These are phyloP conservation scores for Poeciliopsis retropinna DNA, from an alignment of 2,113 vertebrate genomes.

Conservation along the genomic window DNA sequence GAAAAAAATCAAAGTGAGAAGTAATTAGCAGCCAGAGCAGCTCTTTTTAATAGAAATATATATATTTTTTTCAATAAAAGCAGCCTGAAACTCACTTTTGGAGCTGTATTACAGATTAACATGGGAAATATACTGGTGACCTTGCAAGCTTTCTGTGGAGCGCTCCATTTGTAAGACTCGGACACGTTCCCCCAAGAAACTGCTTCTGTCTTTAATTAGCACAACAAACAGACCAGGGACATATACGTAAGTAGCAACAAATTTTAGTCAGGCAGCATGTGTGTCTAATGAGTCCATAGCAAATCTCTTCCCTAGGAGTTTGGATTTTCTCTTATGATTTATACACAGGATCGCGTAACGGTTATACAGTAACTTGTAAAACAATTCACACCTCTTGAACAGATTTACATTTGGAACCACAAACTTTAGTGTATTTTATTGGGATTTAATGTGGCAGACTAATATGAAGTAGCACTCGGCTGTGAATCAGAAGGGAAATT, in stretches of 20 bases:
- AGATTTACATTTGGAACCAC: not conserved
- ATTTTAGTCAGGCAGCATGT: constrained; percentile 34
- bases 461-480: not conserved
- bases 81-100: constrained; percentile 35
- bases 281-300: constrained; percentile 26
- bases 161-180: constrained; percentile 34
- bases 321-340: constrained; percentile 36
- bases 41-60: constrained; percentile 44
- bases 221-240: constrained; percentile 42
- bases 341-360: constrained; percentile 25
- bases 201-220: constrained; percentile 38
- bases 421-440: not conserved
- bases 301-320: constrained; percentile 50
- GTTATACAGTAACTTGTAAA: not conserved
- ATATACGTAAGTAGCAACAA: constrained; percentile 41
- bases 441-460: not conserved
- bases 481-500: not conserved
- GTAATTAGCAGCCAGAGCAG: constrained; percentile 58
- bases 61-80: constrained; percentile 40
- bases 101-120: constrained; percentile 33
- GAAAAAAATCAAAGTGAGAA: constrained; percentile 45
- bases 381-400: not conserved
- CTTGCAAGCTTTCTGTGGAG: constrained; percentile 36
- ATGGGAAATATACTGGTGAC: constrained; percentile 23
- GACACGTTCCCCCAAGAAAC: constrained; percentile 31